Conservation (phyloP, 2,113 vertebrate species). For the Tinamus guttatus region DNA sequence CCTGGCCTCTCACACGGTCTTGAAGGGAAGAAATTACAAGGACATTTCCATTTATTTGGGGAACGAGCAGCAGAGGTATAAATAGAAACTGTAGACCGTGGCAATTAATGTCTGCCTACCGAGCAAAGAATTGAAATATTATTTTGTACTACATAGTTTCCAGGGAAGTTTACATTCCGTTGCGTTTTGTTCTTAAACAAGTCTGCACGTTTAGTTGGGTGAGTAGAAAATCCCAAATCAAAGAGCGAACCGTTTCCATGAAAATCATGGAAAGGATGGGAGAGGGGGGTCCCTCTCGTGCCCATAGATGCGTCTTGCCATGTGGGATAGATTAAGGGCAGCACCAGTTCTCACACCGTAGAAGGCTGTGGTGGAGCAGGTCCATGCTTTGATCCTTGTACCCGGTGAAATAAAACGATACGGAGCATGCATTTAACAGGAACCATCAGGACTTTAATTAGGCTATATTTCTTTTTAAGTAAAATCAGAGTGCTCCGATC, state of each 20-base stretch:
- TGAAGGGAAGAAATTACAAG: background rate
- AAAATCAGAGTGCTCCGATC: rapidly evolving
- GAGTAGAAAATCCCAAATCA: background rate
- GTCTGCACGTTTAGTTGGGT: too few species aligned
- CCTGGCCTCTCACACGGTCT: background rate
- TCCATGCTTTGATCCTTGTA: background rate
- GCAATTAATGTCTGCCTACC: background rate
- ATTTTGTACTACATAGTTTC: background rate
- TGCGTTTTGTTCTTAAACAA: background rate
- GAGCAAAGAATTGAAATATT: background rate
- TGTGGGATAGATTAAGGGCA: background rate
- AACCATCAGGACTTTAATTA: background rate
- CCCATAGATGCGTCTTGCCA: background rate
- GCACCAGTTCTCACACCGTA: background rate
- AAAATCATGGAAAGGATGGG: background rate
- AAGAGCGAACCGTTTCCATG: background rate
- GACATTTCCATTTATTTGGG: background rate
- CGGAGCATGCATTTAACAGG: background rate
- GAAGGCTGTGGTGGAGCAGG: background rate
- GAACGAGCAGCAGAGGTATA: background rate
- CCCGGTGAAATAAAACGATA: background rate
- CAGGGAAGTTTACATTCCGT: background rate
- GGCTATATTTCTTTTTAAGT: background rate
- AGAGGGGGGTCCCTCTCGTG: background rate
- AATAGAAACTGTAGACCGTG: background rate